phyloP scores from a whole-genome alignment of 2,113 vertebrate species.

The Pelobates fuscus region DNA sequence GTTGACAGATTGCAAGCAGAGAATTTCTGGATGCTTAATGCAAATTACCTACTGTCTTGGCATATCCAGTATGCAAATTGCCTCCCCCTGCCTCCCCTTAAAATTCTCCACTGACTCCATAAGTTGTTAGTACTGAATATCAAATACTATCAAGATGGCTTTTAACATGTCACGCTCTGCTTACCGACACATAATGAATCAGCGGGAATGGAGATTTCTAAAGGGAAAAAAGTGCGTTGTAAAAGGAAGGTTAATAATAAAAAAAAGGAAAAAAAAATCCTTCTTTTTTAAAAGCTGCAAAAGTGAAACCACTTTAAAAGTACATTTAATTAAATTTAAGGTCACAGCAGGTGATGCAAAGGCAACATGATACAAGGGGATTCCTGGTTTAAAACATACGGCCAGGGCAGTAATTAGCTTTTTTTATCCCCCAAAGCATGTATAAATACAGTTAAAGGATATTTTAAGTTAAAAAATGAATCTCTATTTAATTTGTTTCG shows the following conservation, averaged over 20 bases:
- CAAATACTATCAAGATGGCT: constrained; percentile 67
- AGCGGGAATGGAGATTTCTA: constrained; percentile 62
- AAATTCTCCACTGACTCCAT: constrained; percentile 56
- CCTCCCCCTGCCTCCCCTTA: constrained; percentile 49
- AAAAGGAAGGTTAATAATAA: constrained; percentile 57
- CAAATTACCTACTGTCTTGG: constrained; percentile 66
- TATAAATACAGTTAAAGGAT: background rate
- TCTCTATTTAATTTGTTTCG: background rate
- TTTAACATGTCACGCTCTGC: constrained; percentile 66
- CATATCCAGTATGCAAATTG: constrained; percentile 65
- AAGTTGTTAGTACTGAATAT: constrained; percentile 65
- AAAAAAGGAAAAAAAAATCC: background rate
- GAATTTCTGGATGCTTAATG: constrained; percentile 67
- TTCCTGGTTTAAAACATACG: constrained; percentile 24
- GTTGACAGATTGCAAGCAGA: constrained; percentile 69
- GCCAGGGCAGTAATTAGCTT: background rate
- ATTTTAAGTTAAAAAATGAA: background rate
- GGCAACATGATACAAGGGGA: constrained; percentile 32
- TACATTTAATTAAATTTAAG: constrained; percentile 40
- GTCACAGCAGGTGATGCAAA: constrained; percentile 20
- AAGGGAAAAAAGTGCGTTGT: constrained; percentile 49
- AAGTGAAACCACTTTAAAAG: constrained; percentile 46
- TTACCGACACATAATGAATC: constrained; percentile 68
- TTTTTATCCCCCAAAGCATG: background rate
- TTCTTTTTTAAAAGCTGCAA: constrained; percentile 43